Conservation (phyloP, 2,113 vertebrate genomes). For the Azemiops feae region DNA sequence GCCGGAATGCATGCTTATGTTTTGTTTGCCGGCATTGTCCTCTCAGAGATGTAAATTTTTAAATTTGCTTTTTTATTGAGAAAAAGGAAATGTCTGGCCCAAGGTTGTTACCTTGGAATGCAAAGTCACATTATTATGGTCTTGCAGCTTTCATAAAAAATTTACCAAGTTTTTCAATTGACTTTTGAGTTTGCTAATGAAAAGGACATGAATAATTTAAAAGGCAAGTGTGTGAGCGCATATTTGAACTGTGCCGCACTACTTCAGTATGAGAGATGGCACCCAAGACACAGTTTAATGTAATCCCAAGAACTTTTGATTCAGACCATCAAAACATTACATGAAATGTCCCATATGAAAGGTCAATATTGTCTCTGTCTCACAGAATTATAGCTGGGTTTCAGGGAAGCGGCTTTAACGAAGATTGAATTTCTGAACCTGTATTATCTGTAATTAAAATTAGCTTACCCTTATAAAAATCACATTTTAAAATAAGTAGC, state of each 20-base stretch:
- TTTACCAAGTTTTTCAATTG: conserved; percentile 69
- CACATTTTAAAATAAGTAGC: background rate
- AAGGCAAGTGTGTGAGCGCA: conserved; percentile 2
- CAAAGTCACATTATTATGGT: conserved; percentile 53
- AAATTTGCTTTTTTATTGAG: conserved; percentile 64
- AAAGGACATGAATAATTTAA: conserved; percentile 70
- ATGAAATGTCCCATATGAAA: conserved; percentile 22
- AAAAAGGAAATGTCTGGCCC: conserved; percentile 30
- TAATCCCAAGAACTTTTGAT: conserved; percentile 52
- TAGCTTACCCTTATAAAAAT: conserved; percentile 20
- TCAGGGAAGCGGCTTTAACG: conserved; percentile 27
- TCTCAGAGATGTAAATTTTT: conserved; percentile 64
- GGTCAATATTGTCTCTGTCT: conserved; percentile 27
- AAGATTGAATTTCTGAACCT: conserved; percentile 31
- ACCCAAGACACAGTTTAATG: conserved; percentile 45
- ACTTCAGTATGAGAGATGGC: conserved; percentile 49
- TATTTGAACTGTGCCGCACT: conserved; percentile 42
- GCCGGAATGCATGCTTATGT: conserved; percentile 51
- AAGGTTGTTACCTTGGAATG: conserved; percentile 41
- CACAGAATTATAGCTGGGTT: conserved; percentile 37
- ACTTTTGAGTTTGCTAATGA: conserved; percentile 69
- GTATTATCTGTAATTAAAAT: conserved; percentile 6
- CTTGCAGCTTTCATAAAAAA: conserved; percentile 68
- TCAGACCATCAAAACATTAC: conserved; percentile 54
- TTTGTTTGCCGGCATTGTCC: conserved; percentile 58